These are phyloP conservation scores for Pyrocephalus nanus DNA, from an alignment of 2,797 vertebrate species.

Conservation along the genomic window DNA sequence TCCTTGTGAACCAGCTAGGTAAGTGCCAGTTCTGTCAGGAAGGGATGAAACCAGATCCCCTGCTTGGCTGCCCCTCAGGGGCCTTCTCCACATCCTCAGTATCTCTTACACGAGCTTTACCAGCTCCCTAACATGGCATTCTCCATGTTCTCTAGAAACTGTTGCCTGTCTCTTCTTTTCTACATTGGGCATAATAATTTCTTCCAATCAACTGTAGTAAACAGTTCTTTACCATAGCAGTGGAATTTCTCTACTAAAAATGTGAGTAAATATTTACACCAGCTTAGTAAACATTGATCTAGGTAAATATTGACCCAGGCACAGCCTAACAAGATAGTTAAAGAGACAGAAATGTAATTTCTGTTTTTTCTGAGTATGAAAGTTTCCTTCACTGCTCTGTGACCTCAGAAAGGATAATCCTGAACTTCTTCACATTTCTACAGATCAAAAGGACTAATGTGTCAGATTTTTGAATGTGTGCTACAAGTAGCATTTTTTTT, in stretches of 20 bases:
- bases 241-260: not conserved
- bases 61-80: not conserved
- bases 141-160: not conserved
- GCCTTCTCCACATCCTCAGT: not conserved
- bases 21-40: not conserved
- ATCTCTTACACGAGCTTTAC: not conserved
- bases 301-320: slow-evolving; percentile 27
- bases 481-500: not conserved
- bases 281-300: not conserved
- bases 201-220: not conserved
- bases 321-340: not conserved
- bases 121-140: not conserved
- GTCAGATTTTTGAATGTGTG: not conserved
- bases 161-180: not conserved
- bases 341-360: slow-evolving; percentile 6
- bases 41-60: not conserved
- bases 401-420: not conserved
- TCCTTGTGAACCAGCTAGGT: not conserved
- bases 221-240: not conserved
- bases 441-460: not conserved
- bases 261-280: not conserved
- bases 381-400: not conserved
- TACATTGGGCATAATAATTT: not conserved
- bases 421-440: not conserved
- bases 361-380: not conserved